phyloP scores from a whole-genome alignment of 2,113 vertebrate genomes.

The Siniperca knerii region DNA sequence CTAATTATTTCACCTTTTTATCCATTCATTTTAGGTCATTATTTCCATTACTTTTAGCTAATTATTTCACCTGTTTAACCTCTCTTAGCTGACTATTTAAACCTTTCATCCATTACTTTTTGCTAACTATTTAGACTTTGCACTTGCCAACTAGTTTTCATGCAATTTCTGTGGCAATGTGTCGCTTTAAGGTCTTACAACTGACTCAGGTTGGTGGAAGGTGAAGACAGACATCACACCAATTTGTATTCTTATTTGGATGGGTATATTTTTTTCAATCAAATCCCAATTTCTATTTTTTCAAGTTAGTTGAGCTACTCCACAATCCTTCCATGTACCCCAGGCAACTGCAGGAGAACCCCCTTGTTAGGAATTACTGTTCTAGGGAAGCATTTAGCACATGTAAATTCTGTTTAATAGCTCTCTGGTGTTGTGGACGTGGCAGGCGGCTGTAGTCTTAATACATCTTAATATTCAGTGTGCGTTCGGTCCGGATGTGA shows the following conservation, averaged over 20 bases:
- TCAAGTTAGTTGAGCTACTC: not conserved
- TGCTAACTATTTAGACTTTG: not conserved
- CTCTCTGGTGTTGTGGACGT: constrained; percentile 24
- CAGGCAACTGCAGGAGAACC: not conserved
- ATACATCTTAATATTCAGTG: constrained; percentile 55
- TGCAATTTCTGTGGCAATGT: not conserved
- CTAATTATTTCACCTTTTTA: not conserved
- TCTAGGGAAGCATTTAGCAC: constrained; percentile 2
- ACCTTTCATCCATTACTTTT: not conserved
- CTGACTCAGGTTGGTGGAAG: not conserved
- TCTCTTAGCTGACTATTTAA: not conserved
- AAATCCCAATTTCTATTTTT: not conserved
- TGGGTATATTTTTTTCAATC: not conserved
- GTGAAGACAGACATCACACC: not conserved
- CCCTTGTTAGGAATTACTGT: not conserved
- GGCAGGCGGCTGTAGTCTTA: constrained; percentile 22
- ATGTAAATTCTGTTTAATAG: constrained; percentile 1
- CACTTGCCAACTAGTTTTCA: not conserved
- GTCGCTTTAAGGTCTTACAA: not conserved
- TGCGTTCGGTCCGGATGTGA: constrained; percentile 45
- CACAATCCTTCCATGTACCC: not conserved
- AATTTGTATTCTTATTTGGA: not conserved
- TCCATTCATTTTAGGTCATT: not conserved
- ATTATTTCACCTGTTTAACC: not conserved
- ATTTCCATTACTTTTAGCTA: not conserved